Conservation (phyloP, 2,113 vertebrate genomes). For the Gymnarchus niloticus region DNA sequence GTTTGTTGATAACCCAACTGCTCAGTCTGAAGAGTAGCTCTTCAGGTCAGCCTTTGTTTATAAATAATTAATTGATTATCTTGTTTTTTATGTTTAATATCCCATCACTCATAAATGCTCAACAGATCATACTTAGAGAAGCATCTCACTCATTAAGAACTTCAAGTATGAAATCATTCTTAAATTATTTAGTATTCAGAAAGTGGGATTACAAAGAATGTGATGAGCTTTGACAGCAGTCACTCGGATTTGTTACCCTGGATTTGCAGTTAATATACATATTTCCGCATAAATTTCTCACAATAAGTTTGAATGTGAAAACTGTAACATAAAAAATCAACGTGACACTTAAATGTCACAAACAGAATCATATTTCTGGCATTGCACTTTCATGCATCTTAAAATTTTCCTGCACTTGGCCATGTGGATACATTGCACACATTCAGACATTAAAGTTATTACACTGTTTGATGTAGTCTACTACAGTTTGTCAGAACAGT, state of each 20-base stretch:
- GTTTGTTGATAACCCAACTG: not conserved
- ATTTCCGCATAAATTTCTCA: not conserved
- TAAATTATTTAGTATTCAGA: not conserved
- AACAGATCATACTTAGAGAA: not conserved
- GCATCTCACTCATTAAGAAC: not conserved
- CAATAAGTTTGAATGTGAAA: not conserved
- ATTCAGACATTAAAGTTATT: not conserved
- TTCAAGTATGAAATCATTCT: not conserved
- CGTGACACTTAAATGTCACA: not conserved
- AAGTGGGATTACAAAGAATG: not conserved
- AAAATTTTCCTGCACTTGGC: not conserved
- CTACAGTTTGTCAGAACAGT: not conserved
- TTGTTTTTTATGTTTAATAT: not conserved
- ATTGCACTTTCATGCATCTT: too few species aligned
- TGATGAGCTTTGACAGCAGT: not conserved
- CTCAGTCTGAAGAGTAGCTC: not conserved
- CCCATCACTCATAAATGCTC: not conserved
- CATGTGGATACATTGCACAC: not conserved
- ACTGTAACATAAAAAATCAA: not conserved
- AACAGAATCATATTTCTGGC: not conserved
- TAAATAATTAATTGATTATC: not conserved
- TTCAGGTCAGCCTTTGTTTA: not conserved
- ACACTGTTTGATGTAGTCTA: not conserved
- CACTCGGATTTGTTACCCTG: not conserved
- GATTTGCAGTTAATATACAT: not conserved